These are phyloP conservation scores for Sisor rabdophorus DNA, from an alignment of 2,113 vertebrate species.

Conservation along the genomic window DNA sequence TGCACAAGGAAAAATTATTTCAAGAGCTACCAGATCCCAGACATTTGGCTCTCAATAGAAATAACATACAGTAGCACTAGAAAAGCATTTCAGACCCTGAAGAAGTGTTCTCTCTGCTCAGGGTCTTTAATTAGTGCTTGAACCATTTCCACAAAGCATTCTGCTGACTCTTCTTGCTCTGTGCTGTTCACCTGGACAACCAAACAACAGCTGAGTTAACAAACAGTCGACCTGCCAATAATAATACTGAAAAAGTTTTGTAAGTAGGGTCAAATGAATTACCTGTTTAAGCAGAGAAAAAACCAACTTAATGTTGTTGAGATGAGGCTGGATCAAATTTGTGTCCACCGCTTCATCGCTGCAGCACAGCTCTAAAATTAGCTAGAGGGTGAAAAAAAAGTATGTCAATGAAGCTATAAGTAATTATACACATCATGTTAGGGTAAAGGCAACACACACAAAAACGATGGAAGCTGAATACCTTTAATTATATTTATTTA, in stretches of 20 bases:
- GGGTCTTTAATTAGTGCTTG: constrained; percentile 31
- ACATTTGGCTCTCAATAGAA: no score
- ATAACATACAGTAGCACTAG: neutral
- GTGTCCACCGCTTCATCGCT: constrained; percentile 5
- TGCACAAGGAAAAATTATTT: neutral
- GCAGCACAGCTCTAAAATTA: constrained; percentile 40
- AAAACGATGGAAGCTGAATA: no score
- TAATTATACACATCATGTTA: no score
- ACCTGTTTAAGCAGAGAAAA: constrained; percentile 21
- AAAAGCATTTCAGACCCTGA: constrained; percentile 33
- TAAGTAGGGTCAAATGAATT: neutral
- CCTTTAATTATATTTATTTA: no score
- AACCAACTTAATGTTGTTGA: constrained; percentile 30
- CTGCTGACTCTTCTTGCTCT: constrained; percentile 8
- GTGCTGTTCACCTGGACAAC: constrained; percentile 12
- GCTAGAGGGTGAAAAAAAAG: neutral
- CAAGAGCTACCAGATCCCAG: neutral
- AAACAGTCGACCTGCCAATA: neutral
- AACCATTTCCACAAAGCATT: constrained; percentile 37
- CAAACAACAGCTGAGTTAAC: neutral
- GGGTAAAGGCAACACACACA: no score
- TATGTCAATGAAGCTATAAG: neutral
- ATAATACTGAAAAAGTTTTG: neutral
- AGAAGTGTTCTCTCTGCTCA: constrained; percentile 34
- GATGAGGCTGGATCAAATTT: constrained; percentile 20